phyloP scores from a whole-genome alignment of 2,797 vertebrate genomes.

The Amniataba percoides region DNA sequence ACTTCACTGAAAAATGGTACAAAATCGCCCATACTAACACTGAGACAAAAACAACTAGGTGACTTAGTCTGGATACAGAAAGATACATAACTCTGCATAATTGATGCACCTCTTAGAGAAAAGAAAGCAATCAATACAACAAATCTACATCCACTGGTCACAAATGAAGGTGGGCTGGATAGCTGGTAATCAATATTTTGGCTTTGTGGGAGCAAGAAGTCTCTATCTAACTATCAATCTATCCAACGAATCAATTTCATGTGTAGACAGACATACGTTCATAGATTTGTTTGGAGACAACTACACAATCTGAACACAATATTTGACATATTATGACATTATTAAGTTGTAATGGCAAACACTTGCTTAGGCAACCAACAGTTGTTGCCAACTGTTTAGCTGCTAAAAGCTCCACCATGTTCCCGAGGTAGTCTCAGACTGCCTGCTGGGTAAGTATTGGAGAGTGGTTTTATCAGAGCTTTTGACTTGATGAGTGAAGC shows the following conservation, averaged over 20 bases:
- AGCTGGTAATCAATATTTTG: background rate
- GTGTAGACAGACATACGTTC: background rate
- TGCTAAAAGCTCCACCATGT: too few relatives aligned
- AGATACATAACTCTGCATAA: background rate
- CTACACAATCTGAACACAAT: background rate
- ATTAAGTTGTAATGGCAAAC: background rate
- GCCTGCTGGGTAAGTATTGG: too few relatives aligned
- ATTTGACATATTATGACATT: background rate
- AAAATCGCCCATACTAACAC: background rate
- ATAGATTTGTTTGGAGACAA: background rate
- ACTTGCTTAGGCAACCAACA: too few relatives aligned
- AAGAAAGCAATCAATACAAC: background rate
- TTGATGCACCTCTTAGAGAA: background rate
- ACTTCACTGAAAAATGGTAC: background rate
- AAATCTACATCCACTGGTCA: background rate
- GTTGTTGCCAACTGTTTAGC: too few relatives aligned
- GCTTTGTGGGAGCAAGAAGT: background rate
- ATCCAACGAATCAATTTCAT: background rate
- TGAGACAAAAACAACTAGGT: background rate
- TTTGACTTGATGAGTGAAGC: too few relatives aligned
- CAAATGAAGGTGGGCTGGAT: background rate
- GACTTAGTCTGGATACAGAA: background rate
- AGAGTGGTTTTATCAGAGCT: too few relatives aligned
- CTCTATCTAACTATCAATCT: too few relatives aligned
- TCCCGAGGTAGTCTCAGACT: too few relatives aligned